Evolutionary conservation across 2,888 invertebrate genomes (phyloP), one percentile per base, ranked within the genome.

Genomic region (Myathropa florea): DNA sequence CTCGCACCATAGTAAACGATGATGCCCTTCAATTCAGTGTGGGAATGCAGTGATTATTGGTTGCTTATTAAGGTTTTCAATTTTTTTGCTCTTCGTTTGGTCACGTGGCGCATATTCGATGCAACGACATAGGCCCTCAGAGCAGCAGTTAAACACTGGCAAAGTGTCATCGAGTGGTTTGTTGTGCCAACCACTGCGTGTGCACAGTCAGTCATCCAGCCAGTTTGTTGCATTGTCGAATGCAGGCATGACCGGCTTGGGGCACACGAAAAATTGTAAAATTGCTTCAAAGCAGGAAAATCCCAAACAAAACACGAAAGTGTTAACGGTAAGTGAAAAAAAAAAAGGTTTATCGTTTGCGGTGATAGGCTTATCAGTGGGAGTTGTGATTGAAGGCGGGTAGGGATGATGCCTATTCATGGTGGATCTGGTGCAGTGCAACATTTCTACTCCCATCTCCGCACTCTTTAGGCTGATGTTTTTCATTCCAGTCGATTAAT

Each of bases 81-180:
- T 53, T 59, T 81, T 46, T 71, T 30, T n/a, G 9, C 26, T 60
- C 65, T 80, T 61, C 57, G 30, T 59, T 65, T 65, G 65, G 83
- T 63, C 85, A 86, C 85, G 85, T 78, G 85, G 85, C 82, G 64
- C 73, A 39, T 61, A 82, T 73, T 73, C 73, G 60, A 28, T 78
- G 73, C 77, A 85, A 68, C 61, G 72, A 59, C 57, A 63, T 64
- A 61, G 63, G 26, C 70, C 28, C 63, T 39, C 82, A 77, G 67
- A 70, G 64, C 82, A 55, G 71, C 81, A 81, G 84, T 82, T 82
- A 78, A 86, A 86, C 82, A 86, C 70, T 78, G 85, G 68, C 70
- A 78, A 82, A 86, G 77, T 86, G 85, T 86, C 85, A 86, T 82
- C 73, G 82, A 86, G 85, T 82, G 82, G 85, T 82, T 82, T 86